Base-by-base conservation (phyloP, 2,113 vertebrate species). In the Tachycineta bicolor region DNA sequence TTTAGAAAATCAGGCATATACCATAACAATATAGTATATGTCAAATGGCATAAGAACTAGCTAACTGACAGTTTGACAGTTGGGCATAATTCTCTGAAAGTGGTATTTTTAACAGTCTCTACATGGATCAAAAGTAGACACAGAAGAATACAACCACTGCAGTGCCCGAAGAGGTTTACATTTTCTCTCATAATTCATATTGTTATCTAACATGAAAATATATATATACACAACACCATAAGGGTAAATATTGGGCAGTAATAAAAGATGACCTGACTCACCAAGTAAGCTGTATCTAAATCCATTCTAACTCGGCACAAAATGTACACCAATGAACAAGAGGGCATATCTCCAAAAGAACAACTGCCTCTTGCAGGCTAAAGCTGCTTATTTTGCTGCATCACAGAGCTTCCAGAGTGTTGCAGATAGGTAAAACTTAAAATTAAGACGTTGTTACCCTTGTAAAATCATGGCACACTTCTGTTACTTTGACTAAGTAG, bases 61-160 rank as follows among this genome's bases (percentile, higher is more conserved):
- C 68, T 83, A 84, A 92, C 77, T 89, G 83, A 95, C 87, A 87
- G 83, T 26, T 92, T 94, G 93, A 77, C 93, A 93, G 91, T 93
- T 74, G 33, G 60, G 60, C 65, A 69, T 68, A 79, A 58, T 84
- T 84, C 52, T 84, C 70, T 64, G 46, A 53, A 84, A 82, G 53
- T 34, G 23, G 8, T 20, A 19, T 71, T 91, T 95, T 91, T 82
- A 92, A 60, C 73, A 78, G 44, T 52, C 43, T 75, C 77, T 75
- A 31, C 41, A 34, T 52, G 58, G 65, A 93, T 75, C 71, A 78
- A 55, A 90, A 74, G 56, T 10, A 80, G 79, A 70, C 24, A 50
- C 20, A 55, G 31, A 73, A 68, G 44, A 46, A 82, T 24, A 68
- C 0, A 0, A 82, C 43, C 2, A 2, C 65, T 69, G 59, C 23